Evolutionary conservation across 2,888 invertebrate genomes (phyloP).

Genomic region (Agrochola lota): DNA sequence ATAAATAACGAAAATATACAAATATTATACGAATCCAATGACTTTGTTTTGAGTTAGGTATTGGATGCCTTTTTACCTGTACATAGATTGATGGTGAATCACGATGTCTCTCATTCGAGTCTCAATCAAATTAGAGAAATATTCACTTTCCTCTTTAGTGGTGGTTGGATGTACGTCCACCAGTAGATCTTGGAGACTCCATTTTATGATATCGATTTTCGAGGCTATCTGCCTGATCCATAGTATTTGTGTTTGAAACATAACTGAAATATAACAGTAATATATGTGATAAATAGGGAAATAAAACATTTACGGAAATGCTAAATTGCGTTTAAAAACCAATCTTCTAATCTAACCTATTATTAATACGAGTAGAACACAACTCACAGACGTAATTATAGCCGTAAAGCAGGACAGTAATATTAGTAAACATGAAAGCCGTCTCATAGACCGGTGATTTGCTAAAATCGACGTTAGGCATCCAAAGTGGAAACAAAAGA

Average conservation of each 20-base stretch:
- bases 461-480: constrained; percentile 71
- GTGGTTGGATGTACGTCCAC: constrained; percentile 71
- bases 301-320: background rate
- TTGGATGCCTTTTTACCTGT: constrained; percentile 66
- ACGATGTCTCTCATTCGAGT: constrained; percentile 76
- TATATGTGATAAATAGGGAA: background rate
- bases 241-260: constrained; percentile 79
- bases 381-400: constrained; percentile 79
- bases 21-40: background rate
- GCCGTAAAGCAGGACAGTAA: constrained; percentile 64
- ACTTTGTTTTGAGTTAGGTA: background rate
- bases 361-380: background rate
- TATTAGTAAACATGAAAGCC: constrained; percentile 71
- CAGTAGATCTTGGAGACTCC: constrained; percentile 79
- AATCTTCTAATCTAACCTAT: background rate
- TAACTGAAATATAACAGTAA: constrained; percentile 70
- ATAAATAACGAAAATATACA: constrained; percentile 29
- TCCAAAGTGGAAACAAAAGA: constrained; percentile 78
- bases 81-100: constrained; percentile 76
- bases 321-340: too few species aligned
- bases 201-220: constrained; percentile 79
- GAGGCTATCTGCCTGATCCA: constrained; percentile 81
- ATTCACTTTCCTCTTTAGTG: constrained; percentile 64
- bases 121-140: constrained; percentile 69
- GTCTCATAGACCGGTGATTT: constrained; percentile 77